These are phyloP conservation scores for Masnerella sp. DNA, from an alignment of 2,888 invertebrate genomes.

Conservation along the genomic window DNA sequence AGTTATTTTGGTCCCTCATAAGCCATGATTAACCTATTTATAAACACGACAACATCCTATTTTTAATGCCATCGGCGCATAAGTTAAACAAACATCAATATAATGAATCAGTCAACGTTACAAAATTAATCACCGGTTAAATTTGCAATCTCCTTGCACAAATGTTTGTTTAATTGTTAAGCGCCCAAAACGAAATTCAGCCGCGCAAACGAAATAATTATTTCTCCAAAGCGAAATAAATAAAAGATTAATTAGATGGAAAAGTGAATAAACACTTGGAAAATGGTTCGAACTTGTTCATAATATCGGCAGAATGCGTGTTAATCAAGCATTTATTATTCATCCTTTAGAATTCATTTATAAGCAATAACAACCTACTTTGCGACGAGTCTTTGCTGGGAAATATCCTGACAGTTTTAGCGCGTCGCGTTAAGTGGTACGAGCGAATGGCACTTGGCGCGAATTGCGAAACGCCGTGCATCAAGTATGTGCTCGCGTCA, in stretches of 20 bases:
- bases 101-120: too few species aligned
- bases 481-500: constrained; percentile 62
- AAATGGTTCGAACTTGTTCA: background rate
- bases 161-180: too few species aligned
- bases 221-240: too few species aligned
- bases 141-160: too few species aligned
- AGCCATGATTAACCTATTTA: constrained; percentile 55
- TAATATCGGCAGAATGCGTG: background rate
- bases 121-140: too few species aligned
- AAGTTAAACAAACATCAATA: constrained; percentile 1
- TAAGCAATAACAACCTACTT: constrained; percentile 52
- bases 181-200: too few species aligned
- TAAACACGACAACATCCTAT: constrained; percentile 22
- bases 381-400: constrained; percentile 28
- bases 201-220: too few species aligned
- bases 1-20: constrained; percentile 49
- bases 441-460: constrained; percentile 39
- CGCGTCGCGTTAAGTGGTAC: constrained; percentile 41
- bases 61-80: constrained; percentile 25
- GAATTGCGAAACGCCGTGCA: constrained; percentile 57
- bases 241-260: too few species aligned
- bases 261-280: background rate
- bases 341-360: constrained; percentile 36
- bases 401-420: constrained; percentile 44
- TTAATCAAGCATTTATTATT: constrained; percentile 13